Conservation (phyloP, 2,888 invertebrate species). For the Choristoneura rosaceana region DNA sequence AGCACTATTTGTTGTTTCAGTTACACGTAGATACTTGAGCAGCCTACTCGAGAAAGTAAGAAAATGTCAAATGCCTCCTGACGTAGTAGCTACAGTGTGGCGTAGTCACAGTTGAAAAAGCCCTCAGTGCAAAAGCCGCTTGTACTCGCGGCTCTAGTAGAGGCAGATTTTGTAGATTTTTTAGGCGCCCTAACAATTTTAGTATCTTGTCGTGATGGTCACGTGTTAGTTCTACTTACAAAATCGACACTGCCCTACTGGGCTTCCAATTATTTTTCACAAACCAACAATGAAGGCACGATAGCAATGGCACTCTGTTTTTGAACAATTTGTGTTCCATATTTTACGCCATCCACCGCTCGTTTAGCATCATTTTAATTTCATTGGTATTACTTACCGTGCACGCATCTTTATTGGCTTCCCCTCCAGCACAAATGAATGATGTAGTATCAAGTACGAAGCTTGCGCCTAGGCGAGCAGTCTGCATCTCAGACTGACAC, state of each 20-base stretch:
- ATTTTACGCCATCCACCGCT: background rate
- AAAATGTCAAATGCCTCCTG: no score
- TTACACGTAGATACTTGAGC: no score
- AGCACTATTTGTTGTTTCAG: no score
- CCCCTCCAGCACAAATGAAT: conserved; percentile 93
- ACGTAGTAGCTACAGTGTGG: no score
- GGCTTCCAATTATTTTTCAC: conserved; percentile 7
- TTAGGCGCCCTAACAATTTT: background rate
- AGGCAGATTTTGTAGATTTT: no score
- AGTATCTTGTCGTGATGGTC: background rate
- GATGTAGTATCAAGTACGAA: conserved; percentile 88
- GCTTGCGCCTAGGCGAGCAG: conserved; percentile 87
- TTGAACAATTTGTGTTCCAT: background rate
- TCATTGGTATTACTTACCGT: conserved; percentile 82
- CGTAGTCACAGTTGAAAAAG: no score
- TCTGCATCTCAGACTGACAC: conserved; percentile 87
- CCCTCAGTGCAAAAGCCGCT: no score
- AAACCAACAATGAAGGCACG: conserved; percentile 19
- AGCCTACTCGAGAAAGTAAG: no score
- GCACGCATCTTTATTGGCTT: conserved; percentile 91
- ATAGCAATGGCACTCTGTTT: conserved; percentile 18
- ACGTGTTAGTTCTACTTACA: background rate
- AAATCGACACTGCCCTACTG: background rate
- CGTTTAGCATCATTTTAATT: background rate
- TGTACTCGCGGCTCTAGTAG: no score